phyloP scores from a whole-genome alignment of 1,140 invertebrate genomes.

The Atta cephalotes region DNA sequence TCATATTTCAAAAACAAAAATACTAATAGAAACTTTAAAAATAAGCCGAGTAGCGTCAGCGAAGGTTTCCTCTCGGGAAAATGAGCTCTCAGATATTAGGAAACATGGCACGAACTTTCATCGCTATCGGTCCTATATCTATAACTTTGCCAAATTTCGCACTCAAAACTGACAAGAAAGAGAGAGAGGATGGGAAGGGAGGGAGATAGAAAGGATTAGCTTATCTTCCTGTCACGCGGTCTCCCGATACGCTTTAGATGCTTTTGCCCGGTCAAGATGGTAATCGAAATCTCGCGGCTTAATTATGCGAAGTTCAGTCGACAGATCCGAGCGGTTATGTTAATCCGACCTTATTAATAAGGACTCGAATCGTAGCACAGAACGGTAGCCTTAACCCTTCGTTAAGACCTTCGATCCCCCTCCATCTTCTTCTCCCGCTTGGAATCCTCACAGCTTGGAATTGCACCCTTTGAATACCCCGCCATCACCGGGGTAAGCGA shows the following conservation, averaged over 20 bases:
- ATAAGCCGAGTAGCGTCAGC: neutral
- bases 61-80: slow-evolving; percentile 15
- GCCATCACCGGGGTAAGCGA: slow-evolving; percentile 72
- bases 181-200: neutral
- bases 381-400: slow-evolving; percentile 78
- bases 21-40: slow-evolving; percentile 13
- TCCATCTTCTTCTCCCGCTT: slow-evolving; percentile 16
- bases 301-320: slow-evolving; percentile 77
- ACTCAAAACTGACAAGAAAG: slow-evolving; percentile 1
- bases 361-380: slow-evolving; percentile 76
- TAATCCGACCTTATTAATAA: slow-evolving; percentile 83
- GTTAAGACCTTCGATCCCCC: slow-evolving; percentile 76
- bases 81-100: slow-evolving; percentile 56
- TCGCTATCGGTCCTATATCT: slow-evolving; percentile 51
- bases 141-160: slow-evolving; percentile 40
- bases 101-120: slow-evolving; percentile 45
- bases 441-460: slow-evolving; percentile 7
- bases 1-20: neutral
- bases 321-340: slow-evolving; percentile 79
- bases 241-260: slow-evolving; percentile 54
- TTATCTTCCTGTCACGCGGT: slow-evolving; percentile 66
- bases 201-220: slow-evolving; percentile 36
- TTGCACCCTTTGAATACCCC: slow-evolving; percentile 62
- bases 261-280: slow-evolving; percentile 67
- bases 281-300: slow-evolving; percentile 74